Evolutionary conservation across 2,113 vertebrate species (phyloP).

Genomic region (Boleophthalmus pectinirostris): DNA sequence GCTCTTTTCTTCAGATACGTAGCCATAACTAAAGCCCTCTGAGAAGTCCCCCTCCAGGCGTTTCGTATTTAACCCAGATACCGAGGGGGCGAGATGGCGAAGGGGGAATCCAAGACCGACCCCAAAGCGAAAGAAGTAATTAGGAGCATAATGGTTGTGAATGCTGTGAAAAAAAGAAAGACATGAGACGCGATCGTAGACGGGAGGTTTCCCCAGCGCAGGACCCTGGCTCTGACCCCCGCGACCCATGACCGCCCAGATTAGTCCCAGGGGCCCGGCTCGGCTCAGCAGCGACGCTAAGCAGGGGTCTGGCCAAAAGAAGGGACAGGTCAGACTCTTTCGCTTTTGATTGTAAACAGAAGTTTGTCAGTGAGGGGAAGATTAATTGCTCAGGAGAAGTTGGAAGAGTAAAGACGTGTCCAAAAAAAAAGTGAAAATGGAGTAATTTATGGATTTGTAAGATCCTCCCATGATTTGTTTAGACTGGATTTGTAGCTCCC

Average conservation of each 20-base stretch:
- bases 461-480: neutral
- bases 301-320: conserved; percentile 8
- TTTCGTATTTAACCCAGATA: conserved; percentile 55
- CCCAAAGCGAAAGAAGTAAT: conserved; percentile 41
- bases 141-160: conserved; percentile 47
- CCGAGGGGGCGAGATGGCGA: conserved; percentile 11
- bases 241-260: conserved; percentile 56
- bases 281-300: conserved; percentile 17
- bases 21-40: conserved; percentile 27
- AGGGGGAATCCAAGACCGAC: neutral
- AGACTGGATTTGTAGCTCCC: neutral
- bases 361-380: neutral
- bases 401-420: neutral
- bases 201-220: conserved; percentile 42
- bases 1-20: conserved; percentile 46
- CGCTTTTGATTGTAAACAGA: conserved; percentile 1
- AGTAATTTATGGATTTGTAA: neutral
- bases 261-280: conserved; percentile 60
- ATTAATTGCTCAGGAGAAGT: neutral
- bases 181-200: conserved; percentile 42
- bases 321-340: neutral
- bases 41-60: conserved; percentile 38
- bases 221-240: conserved; percentile 57
- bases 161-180: conserved; percentile 42
- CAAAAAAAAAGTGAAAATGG: neutral